Base-by-base conservation (phyloP, 2,797 vertebrate genomes). In the Enteromius argenteus region DNA sequence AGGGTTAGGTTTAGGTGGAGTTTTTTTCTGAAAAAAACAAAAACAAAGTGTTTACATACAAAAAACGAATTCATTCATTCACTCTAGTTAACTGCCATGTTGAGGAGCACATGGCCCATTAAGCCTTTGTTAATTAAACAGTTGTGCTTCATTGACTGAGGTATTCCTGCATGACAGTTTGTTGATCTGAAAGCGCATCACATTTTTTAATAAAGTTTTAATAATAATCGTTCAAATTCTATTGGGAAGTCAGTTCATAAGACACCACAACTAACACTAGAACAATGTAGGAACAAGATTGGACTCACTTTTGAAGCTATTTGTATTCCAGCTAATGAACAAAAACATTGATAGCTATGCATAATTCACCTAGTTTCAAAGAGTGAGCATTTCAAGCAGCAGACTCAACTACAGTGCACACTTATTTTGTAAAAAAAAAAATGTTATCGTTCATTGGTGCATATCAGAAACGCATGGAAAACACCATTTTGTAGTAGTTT, bases 61-160 rank as follows among this genome's bases (percentile, higher is more conserved):
- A 21, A 42, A 39, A 49, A 15, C 8, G 3, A 80, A 71, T 72
- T 21, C 2, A 14, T 60, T 60, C 11, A 27, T 60, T 14, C 5
- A 14, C 58, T 60, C 11, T 73, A 73, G 53, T 80, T 73, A 80
- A 21, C 27, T 60, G 37, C 21, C 13, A 35, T n/a, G 73, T 66
- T 51, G 58, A 42, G 17, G 21, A 58, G 15, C 66, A 69, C 68
- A 46, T 27, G 73, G 49, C 15, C 44, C 56, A 64, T 60, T 74
- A 66, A 30, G 51, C n/a, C 9, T 56, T 44, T 13, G 39, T 71
- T 85, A 67, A 80, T 80, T 68, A 80, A 80, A 58, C 17, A 44
- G 42, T 44, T 73, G n/a, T 56, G 77, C 60, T 32, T 66, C 58
- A 23, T 35, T 53, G 32, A 66, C 69, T 32, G 68, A 37, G 30